A percentile compares a stretch with the other conserved stretches of the same genome.
These are phyloP conservation scores for Perodicticus potto DNA, from an alignment of 2,797 vertebrate genomes.

Conservation along the genomic window DNA sequence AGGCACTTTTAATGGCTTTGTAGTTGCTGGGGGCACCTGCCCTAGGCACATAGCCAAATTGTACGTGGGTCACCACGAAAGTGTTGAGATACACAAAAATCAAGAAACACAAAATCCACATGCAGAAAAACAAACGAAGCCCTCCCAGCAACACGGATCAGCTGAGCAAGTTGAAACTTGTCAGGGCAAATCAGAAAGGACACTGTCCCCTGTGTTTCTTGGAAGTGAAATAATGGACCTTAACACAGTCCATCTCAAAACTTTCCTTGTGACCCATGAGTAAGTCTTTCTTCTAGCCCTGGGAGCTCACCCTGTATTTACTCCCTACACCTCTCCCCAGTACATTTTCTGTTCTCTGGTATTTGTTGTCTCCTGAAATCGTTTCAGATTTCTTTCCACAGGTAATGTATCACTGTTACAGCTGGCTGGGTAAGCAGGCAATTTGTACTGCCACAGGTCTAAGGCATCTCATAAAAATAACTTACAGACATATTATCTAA, in stretches of 20 bases:
- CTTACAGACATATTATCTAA: slow-evolving; percentile 1
- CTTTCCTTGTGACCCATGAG: too few relatives aligned
- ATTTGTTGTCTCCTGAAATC: not conserved
- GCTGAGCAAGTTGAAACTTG: too few relatives aligned
- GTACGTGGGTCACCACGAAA: too few relatives aligned
- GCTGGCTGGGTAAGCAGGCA: not conserved
- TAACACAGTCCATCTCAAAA: too few relatives aligned
- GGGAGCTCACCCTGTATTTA: not conserved
- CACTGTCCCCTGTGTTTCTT: too few relatives aligned
- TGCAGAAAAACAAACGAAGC: too few relatives aligned
- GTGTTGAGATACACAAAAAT: too few relatives aligned
- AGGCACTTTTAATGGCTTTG: not conserved
- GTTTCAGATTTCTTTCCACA: slow-evolving; percentile 38
- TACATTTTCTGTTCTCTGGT: not conserved
- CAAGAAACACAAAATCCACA: too few relatives aligned
- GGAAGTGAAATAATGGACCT: too few relatives aligned
- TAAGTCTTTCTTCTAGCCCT: not conserved
- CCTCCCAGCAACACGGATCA: too few relatives aligned
- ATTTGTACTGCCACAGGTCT: not conserved
- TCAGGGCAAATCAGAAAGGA: too few relatives aligned
- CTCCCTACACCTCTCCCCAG: not conserved
- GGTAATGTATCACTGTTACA: slow-evolving; percentile 6
- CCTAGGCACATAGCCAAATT: not conserved
- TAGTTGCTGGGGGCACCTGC: too few relatives aligned
- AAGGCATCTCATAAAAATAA: slow-evolving; percentile 42